phyloP scores from a whole-genome alignment of 1,140 invertebrate genomes.

The Atta colombica region DNA sequence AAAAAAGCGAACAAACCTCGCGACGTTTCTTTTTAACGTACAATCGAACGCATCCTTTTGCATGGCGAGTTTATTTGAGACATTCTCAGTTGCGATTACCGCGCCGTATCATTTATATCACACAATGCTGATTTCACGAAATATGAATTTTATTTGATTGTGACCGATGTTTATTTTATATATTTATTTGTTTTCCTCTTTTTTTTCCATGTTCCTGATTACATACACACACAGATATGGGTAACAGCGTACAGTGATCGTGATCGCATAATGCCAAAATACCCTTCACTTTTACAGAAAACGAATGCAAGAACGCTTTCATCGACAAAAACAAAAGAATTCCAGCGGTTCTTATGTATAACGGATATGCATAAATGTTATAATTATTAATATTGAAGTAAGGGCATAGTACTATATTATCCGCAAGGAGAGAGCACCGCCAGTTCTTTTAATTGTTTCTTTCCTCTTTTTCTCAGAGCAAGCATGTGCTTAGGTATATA shows the following conservation, averaged over 20 bases:
- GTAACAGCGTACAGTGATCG: slow-evolving; percentile 80
- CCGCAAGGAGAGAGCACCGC: slow-evolving; percentile 79
- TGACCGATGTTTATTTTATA: slow-evolving; percentile 30
- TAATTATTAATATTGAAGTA: slow-evolving; percentile 70
- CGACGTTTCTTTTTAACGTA: slow-evolving; percentile 46
- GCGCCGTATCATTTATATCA: slow-evolving; percentile 13
- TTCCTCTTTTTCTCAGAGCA: slow-evolving; percentile 70
- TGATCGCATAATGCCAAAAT: slow-evolving; percentile 76
- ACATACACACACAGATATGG: slow-evolving; percentile 78
- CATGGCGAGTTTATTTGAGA: slow-evolving; percentile 52
- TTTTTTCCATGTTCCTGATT: slow-evolving; percentile 76
- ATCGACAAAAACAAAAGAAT: slow-evolving; percentile 80
- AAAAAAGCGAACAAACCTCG: slow-evolving; percentile 67
- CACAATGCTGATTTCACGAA: slow-evolving; percentile 1
- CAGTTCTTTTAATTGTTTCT: slow-evolving; percentile 71
- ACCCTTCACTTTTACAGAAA: slow-evolving; percentile 79
- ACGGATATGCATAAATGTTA: slow-evolving; percentile 79
- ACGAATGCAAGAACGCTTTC: slow-evolving; percentile 81
- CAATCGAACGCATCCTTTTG: not conserved
- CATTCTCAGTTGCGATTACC: slow-evolving; percentile 36
- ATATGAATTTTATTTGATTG: slow-evolving; percentile 50
- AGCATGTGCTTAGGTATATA: slow-evolving; percentile 83
- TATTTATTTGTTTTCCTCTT: slow-evolving; percentile 71
- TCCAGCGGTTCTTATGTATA: slow-evolving; percentile 80
- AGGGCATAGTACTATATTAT: slow-evolving; percentile 79